A percentile compares a stretch with the other conserved stretches of the same genome.
These are phyloP conservation scores for Phycodurus eques DNA, from an alignment of 2,113 vertebrate species.

Conservation along the genomic window DNA sequence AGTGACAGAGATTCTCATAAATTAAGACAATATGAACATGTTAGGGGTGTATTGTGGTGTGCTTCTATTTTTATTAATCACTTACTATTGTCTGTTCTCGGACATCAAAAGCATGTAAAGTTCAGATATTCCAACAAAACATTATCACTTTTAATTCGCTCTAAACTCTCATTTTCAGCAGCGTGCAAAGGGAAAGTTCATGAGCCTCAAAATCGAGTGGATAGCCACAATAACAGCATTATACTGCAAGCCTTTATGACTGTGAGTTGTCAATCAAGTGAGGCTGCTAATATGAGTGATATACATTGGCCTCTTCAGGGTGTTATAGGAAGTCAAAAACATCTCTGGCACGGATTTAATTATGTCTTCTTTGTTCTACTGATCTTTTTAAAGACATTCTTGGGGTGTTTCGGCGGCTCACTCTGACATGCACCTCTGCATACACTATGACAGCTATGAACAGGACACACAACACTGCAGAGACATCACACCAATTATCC, in stretches of 20 bases:
- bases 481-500: slow-evolving; percentile 9
- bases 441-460: slow-evolving; percentile 15
- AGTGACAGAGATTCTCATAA: slow-evolving; percentile 1
- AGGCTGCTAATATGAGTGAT: slow-evolving; percentile 45
- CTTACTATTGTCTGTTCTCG: too few species aligned
- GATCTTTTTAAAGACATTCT: neutral
- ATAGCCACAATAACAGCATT: slow-evolving; percentile 51
- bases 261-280: slow-evolving; percentile 32
- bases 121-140: too few species aligned
- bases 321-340: slow-evolving; percentile 24
- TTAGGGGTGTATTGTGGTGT: neutral
- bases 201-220: slow-evolving; percentile 24
- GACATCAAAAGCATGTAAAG: too few species aligned
- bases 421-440: slow-evolving; percentile 7
- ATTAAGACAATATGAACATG: neutral
- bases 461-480: slow-evolving; percentile 4
- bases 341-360: slow-evolving; percentile 14
- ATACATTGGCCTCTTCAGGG: slow-evolving; percentile 44
- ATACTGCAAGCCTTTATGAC: slow-evolving; percentile 53
- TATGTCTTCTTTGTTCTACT: neutral
- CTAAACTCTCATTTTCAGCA: too few species aligned
- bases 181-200: too few species aligned
- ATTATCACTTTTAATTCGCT: too few species aligned
- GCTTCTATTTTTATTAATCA: too few species aligned
- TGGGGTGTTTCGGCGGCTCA: neutral